A percentile compares a stretch with the other conserved stretches of the same genome.
These are phyloP conservation scores for Theristicus caerulescens DNA, from an alignment of 2,113 vertebrate species.

Conservation along the genomic window DNA sequence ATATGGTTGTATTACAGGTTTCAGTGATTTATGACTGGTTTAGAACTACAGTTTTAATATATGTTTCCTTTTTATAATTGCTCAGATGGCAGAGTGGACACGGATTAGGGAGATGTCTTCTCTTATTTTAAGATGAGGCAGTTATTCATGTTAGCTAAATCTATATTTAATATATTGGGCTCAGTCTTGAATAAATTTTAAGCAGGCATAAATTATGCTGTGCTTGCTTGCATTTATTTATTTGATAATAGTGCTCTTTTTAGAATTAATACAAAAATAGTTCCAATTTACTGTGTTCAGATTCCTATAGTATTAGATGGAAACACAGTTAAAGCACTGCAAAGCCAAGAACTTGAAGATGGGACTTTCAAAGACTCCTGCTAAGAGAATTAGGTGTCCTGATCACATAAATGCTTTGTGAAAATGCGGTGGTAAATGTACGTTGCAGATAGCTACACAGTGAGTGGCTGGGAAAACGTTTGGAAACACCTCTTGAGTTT, in stretches of 20 bases:
- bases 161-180: background rate
- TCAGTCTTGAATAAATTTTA: background rate
- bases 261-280: background rate
- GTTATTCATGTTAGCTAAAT: background rate
- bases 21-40: background rate
- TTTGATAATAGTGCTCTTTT: background rate
- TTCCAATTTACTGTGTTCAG: background rate
- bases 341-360: background rate
- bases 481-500: background rate
- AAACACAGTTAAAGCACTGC: background rate
- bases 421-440: background rate
- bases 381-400: background rate
- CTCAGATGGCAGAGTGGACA: background rate
- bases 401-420: background rate
- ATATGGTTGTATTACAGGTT: background rate
- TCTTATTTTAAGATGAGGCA: background rate
- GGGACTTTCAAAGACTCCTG: background rate
- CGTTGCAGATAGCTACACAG: background rate
- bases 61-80: background rate
- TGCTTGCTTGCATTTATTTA: background rate
- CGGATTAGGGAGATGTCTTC: background rate
- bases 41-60: background rate
- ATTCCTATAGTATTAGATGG: background rate
- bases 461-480: background rate
- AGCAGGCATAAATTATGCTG: background rate